Evolutionary conservation across 2,888 invertebrate genomes (phyloP).

Genomic region (Nymphalis c-album): DNA sequence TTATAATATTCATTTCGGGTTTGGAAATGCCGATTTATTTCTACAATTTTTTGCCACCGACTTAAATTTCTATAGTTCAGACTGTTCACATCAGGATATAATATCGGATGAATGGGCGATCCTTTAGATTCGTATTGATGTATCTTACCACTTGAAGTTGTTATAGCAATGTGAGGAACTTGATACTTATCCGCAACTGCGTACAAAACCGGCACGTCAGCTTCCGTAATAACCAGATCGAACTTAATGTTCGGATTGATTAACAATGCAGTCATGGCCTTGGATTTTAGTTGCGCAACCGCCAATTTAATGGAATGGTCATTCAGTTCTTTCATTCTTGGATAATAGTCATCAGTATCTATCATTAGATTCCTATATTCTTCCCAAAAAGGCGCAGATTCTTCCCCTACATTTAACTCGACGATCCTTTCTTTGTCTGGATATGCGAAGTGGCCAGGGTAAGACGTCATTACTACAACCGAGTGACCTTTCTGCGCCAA

Average conservation of each 20-base stretch:
- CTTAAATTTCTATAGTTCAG: conserved; percentile 66
- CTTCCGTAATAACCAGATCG: conserved; percentile 81
- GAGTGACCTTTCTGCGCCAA: conserved; percentile 64
- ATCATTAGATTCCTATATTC: conserved; percentile 61
- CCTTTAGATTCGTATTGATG: conserved; percentile 78
- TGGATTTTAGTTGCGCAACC: conserved; percentile 67
- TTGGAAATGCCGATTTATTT: conserved; percentile 59
- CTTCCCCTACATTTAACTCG: conserved; percentile 66
- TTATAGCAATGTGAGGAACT: conserved; percentile 78
- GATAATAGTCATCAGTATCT: conserved; percentile 65
- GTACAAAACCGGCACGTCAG: conserved; percentile 73
- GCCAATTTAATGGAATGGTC: conserved; percentile 64
- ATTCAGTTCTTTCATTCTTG: conserved; percentile 56
- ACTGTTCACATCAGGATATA: conserved; percentile 76
- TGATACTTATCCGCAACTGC: conserved; percentile 79
- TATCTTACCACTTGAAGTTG: conserved; percentile 72
- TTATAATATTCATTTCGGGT: conserved; percentile 66
- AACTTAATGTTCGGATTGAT: conserved; percentile 73
- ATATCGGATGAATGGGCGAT: conserved; percentile 74
- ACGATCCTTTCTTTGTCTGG: conserved; percentile 63
- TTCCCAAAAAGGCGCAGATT: conserved; percentile 64
- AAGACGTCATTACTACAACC: conserved; percentile 71
- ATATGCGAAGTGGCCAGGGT: conserved; percentile 64
- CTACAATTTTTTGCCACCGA: conserved; percentile 63
- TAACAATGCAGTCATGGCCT: conserved; percentile 65